Conservation (phyloP, 2,888 invertebrate species). For the Ypsolopha sequella region DNA sequence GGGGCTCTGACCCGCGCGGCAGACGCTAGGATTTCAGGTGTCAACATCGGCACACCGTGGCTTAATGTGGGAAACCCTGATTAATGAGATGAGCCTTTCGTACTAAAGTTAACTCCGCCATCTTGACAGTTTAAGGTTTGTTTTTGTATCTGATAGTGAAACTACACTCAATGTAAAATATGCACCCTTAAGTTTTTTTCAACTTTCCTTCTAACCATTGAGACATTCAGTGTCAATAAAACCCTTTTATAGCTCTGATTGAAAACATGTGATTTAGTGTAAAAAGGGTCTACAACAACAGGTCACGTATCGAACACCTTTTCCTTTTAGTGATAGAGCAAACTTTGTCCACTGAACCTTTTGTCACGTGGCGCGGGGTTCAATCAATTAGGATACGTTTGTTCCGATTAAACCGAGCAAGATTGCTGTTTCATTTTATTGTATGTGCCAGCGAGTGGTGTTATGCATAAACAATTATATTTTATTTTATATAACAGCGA, state of each 20-base stretch:
- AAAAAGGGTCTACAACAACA: conserved; percentile 23
- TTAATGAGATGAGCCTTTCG: conserved; percentile 53
- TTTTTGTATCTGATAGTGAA: no score
- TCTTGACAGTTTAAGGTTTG: no score
- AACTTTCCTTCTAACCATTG: not conserved
- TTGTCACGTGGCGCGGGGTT: conserved; percentile 13
- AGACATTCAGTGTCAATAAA: not conserved
- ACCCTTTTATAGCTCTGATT: not conserved
- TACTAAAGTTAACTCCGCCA: conserved; percentile 16
- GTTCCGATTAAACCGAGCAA: conserved; percentile 1
- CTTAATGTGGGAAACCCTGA: conserved; percentile 58
- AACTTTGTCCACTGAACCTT: not conserved
- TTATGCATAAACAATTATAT: not conserved
- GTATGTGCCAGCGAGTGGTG: no score
- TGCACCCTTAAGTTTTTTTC: not conserved
- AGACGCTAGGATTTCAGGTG: conserved; percentile 45
- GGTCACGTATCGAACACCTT: conserved; percentile 47
- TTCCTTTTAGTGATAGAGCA: conserved; percentile 30
- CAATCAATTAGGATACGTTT: conserved; percentile 24
- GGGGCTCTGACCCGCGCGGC: conserved; percentile 30
- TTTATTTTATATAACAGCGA: not conserved
- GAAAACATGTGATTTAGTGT: not conserved
- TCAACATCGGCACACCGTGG: conserved; percentile 59
- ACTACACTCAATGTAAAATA: no score
- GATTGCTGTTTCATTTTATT: not conserved